A percentile compares a stretch with the other conserved stretches of the same genome.
These are phyloP conservation scores for Egretta garzetta DNA, from an alignment of 2,113 vertebrate species.

Conservation along the genomic window DNA sequence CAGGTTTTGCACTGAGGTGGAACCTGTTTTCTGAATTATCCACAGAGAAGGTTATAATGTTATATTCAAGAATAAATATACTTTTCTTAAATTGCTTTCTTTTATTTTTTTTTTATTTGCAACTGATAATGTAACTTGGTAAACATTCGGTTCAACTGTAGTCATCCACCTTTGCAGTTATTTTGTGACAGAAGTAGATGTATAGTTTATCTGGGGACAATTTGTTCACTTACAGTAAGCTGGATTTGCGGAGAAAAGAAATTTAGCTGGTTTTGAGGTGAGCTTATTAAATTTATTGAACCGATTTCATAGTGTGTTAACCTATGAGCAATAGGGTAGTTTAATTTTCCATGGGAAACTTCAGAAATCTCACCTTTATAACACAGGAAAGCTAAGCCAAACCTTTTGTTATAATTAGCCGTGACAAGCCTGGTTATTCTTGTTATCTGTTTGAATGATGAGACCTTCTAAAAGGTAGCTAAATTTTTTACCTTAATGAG, in stretches of 20 bases:
- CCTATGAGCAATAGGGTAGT: not conserved
- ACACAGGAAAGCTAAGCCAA: not conserved
- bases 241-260: not conserved
- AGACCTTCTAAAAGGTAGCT: not conserved
- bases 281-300: not conserved
- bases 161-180: not conserved
- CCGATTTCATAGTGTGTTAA: not conserved
- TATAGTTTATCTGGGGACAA: not conserved
- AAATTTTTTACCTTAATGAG: not conserved
- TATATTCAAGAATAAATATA: not conserved
- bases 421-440: not conserved
- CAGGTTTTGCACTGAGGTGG: not conserved
- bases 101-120: not conserved
- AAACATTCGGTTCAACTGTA: not conserved
- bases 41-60: not conserved
- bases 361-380: not conserved
- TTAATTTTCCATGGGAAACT: not conserved
- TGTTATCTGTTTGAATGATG: not conserved
- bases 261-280: not conserved
- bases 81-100: not conserved
- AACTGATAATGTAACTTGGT: not conserved
- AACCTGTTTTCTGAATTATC: not conserved
- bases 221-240: not conserved
- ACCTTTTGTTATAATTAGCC: not conserved
- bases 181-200: not conserved